Evolutionary conservation across 2,113 vertebrate species (phyloP).

Genomic region (Stigmatopora argus): DNA sequence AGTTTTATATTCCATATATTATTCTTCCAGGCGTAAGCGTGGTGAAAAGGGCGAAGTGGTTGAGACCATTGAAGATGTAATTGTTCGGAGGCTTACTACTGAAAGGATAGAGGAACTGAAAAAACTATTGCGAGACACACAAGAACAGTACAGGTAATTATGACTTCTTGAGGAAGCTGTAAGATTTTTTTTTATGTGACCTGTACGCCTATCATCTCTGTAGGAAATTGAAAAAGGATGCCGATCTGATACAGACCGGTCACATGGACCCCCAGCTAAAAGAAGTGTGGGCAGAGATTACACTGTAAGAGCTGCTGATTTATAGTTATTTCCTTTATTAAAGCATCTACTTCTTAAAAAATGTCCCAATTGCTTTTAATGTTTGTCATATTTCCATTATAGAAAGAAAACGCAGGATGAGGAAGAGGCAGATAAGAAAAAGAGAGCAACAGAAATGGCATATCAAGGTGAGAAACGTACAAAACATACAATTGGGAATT

Average conservation of each 20-base stretch:
- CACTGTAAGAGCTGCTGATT: conserved; percentile 76
- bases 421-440: conserved; percentile 93
- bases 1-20: neutral
- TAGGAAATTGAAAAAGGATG: conserved; percentile 94
- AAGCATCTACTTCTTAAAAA: neutral
- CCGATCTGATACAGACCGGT: conserved; percentile 89
- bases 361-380: neutral
- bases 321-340: neutral
- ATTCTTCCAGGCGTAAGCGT: conserved; percentile 81
- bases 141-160: conserved; percentile 89
- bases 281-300: conserved; percentile 88
- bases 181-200: neutral
- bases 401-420: conserved; percentile 97
- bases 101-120: conserved; percentile 96
- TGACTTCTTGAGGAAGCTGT: neutral
- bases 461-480: conserved; percentile 78
- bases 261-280: conserved; percentile 93
- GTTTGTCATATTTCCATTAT: neutral
- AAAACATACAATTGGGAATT: neutral
- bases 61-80: conserved; percentile 97
- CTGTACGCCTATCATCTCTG: conserved; percentile 8
- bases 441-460: conserved; percentile 90
- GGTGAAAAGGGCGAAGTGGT: conserved; percentile 98
- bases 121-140: conserved; percentile 92
- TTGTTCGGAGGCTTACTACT: conserved; percentile 88